phyloP scores from a whole-genome alignment of 2,797 vertebrate species.

The Megalops cyprinoides region DNA sequence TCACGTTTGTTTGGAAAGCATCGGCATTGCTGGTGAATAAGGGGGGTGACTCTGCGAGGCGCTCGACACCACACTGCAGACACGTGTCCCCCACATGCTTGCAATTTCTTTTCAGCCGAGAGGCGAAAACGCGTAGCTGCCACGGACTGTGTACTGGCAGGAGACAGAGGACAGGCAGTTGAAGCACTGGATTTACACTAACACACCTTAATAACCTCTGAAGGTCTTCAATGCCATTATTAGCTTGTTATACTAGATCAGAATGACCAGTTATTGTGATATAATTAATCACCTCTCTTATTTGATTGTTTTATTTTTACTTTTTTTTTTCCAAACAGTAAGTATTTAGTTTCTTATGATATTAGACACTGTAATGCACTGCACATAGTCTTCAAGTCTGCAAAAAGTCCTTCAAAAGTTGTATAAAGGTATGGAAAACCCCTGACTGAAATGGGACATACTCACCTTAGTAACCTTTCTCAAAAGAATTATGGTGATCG shows the following conservation, averaged over 20 bases:
- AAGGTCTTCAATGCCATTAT: constrained; percentile 4
- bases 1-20: background rate
- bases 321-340: background rate
- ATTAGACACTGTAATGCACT: constrained; percentile 2
- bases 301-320: background rate
- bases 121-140: background rate
- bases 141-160: background rate
- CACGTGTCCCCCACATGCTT: constrained; percentile 36
- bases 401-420: background rate
- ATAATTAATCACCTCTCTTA: background rate
- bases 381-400: background rate
- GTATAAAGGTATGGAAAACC: background rate
- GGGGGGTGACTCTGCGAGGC: constrained; percentile 29
- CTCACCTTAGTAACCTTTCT: background rate
- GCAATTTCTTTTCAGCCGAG: background rate
- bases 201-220: constrained; percentile 17
- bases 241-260: background rate
- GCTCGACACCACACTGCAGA: constrained; percentile 59
- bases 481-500: background rate
- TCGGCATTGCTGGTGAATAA: background rate
- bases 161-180: constrained; percentile 5
- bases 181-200: constrained; percentile 20
- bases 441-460: background rate
- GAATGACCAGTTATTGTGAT: background rate
- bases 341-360: constrained; percentile 33